Evolutionary conservation across 2,888 invertebrate genomes (phyloP), one percentile per base, ranked within the genome.

Genomic region (Eudemis profundana): DNA sequence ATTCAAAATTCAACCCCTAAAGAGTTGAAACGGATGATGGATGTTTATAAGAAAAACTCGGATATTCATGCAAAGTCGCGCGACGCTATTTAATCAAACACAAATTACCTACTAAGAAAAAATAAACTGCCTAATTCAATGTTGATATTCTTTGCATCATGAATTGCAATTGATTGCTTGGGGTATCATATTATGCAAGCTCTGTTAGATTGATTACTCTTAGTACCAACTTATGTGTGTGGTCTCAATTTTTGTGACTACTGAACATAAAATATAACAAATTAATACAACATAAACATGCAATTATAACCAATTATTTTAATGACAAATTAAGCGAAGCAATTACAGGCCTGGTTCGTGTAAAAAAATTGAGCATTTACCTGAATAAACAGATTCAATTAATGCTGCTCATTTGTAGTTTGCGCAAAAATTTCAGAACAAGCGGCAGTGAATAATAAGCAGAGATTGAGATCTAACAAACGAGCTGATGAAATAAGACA

Each of bases 401-500:
- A 14, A 50, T 61, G 64, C 68, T 77, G 78, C 70, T 78, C 76
- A 80, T 74, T 70, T 68, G 59, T 57, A 61, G 40, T 42, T 63
- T 44, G 50, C 66, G 67, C 62, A 68, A 68, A 69, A 69, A 69
- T 68, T 76, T 79, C 79, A 81, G 82, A 82, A 73, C 75, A 70
- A 73, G 74, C 79, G 75, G 73, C 81, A 80, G 80, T 83, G 86
- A 87, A 89, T 88, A 87, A 86, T 81, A 87, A 86, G 75, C 74
- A 78, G 74, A 85, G 89, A 90, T 90, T 84, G 84, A 87, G 84
- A 90, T 90, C 89, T 87, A 84, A 85, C 86, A 77, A 77, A 72
- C 76, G 75, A 82, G 83, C 82, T 86, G 86, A 89, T 89, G 83
- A 86, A 87, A 89, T 89, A 85, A 87, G 86, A 89, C 90, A 87